Base-by-base conservation (phyloP, 2,888 invertebrate species). In the Yponomeuta evonymella region DNA sequence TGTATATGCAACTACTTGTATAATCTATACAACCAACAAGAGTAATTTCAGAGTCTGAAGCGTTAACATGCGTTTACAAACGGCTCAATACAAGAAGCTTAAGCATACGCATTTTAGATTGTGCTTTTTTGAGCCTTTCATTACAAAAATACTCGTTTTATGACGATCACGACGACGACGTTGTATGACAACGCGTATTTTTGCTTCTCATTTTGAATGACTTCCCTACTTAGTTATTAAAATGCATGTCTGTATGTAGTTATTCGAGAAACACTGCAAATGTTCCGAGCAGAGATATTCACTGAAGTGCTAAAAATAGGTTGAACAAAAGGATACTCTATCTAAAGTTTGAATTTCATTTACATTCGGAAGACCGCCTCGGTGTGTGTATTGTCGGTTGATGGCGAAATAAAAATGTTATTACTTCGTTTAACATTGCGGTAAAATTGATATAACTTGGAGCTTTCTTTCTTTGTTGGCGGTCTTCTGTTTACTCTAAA, bases 381-480 rank as follows among this genome's bases (percentile, higher is more conserved):
- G 76, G 74, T 76, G 77, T 73, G 75, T 79, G 78, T 81, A 79
- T 79, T 76, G 76, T 74, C 73, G 76, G 73, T 81, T 82, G 80
- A 83, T 82, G 79, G 81, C 74, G 79, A 78, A 80, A 84, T 84
- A 85, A 85, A 85, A 85, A 83, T 79, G 80, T 83, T 84, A 86
- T 82, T 81, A 82, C 82, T 84, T 75, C 80, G 79, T 82, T 81
- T 80, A 83, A 80, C 79, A 80, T 81, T 77, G 81, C 79, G 80
- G 81, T 82, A 79, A 82, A 84, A 83, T 82, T 84, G 79, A 82
- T 83, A 82, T 80, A 81, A 81, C 81, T 82, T 73, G 67, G 72
- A 78, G 79, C 77, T 79, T 81, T 81, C 77, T 79, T 81, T 81
- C 81, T 80, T 81, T 81, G 82, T 82, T 78, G 78, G 76, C 76